Evolutionary conservation across 2,797 vertebrate genomes (phyloP).

Genomic region (Tenualosa thibaudeaui): DNA sequence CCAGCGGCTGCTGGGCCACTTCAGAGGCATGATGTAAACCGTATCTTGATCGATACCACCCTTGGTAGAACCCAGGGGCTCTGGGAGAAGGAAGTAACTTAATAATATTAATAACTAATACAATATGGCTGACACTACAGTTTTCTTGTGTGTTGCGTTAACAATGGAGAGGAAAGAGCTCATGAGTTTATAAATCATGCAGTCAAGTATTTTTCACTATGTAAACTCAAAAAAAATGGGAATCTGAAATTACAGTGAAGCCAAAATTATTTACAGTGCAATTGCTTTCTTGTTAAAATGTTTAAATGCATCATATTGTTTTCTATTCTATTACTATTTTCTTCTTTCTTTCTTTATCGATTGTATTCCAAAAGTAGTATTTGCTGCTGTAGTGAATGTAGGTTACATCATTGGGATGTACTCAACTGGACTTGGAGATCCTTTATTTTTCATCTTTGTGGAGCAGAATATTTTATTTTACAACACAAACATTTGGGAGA

Average conservation of each 20-base stretch:
- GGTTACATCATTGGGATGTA: background rate
- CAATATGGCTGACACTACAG: background rate
- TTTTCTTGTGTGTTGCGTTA: background rate
- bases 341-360: background rate
- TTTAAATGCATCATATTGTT: background rate
- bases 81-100: background rate
- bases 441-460: background rate
- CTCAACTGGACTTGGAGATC: background rate
- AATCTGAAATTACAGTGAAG: background rate
- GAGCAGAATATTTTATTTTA: background rate
- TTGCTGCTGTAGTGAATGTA: slow-evolving; percentile 4
- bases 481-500: background rate
- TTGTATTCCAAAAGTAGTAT: background rate
- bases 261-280: background rate
- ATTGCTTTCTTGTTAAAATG: background rate
- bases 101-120: background rate
- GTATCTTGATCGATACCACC: background rate
- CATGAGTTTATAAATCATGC: background rate
- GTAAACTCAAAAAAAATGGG: background rate
- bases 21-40: background rate
- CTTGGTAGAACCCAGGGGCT: background rate
- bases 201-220: background rate
- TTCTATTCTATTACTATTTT: background rate
- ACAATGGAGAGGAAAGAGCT: background rate
- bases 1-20: background rate